Base-by-base conservation (phyloP, 2,888 invertebrate species). In the Meganola albula region DNA sequence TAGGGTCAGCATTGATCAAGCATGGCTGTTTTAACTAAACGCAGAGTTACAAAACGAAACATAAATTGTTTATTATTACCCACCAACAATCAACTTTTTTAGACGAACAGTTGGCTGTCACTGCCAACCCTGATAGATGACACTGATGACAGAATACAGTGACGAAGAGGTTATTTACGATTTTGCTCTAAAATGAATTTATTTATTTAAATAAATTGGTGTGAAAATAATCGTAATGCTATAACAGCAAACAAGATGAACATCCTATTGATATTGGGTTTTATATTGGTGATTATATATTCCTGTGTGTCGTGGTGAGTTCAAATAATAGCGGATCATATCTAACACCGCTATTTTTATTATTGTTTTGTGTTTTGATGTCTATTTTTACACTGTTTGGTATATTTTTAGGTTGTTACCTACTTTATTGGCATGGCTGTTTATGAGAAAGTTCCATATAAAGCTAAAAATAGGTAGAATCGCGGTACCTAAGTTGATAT, bases 391-490 rank as follows among this genome's bases (percentile, higher is more conserved):
- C 52, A 53, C 48, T 40, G 34, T 33, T 44, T 40, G 40, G 39
- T 47, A 36, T 40, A 61, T 55, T 52, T 71, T 62, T 65, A 95
- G 95, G 93, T 78, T 95, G 40, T 69, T 95, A 43, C 95, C 95
- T 43, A 90, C 89, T 58, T 71, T 92, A 27, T 78, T 95, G 50
- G 91, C 94, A 62, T 95, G 93, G 93, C 79, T 92, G 47, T 90
- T 95, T 50, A 91, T 93, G 70, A 89, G 91, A 54, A 92, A 92
- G 69, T 95, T 91, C 70, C 91, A 91, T 72, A 90, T 95, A 48
- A 90, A 92, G 65, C 86, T 95, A 24, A 90, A 91, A 49, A 93
- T 95, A 41, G 94, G 95, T 8, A 89, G 93, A 48, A 94, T 95
- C 49, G 91, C 91, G n/a, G 84, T 95, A 32, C 93, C 92, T 1